Base-by-base conservation (phyloP, 2,888 invertebrate genomes). In the Ctena decussata region DNA sequence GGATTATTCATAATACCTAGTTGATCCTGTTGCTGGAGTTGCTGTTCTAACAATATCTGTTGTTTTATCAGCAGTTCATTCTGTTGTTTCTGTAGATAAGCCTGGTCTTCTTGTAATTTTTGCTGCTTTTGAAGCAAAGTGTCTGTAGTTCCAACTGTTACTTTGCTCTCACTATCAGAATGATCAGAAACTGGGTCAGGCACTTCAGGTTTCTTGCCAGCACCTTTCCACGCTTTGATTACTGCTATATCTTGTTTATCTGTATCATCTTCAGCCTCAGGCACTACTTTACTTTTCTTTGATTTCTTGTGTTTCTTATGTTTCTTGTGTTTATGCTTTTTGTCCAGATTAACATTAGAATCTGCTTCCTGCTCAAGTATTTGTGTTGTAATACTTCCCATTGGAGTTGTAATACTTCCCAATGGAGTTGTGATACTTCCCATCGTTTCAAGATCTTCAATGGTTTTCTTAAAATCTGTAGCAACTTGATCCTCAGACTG, bases 41-140 rank as follows among this genome's bases (percentile, higher is more conserved):
- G 84, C 21, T 53, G 49, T 27, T 53, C 37, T 18, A 78, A 49
- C 30, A 81, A 32, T 46, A 78, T 46, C 32, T 57, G 44, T 65
- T 86, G 86, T 65, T 81, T 53, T 27, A 80, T 71, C 15, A 75
- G 18, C 15, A 86, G 46, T 44, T 81, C 30, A 27, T 70, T 72
- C 69, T 85, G 86, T 39, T 83, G 65, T 60, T 53, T 37, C 65
- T 65, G 65, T 35, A 65, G 35, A 32, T 12, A 3, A 12, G 32
- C 65, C 18, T 65, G 65, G 18, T 32, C 35, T 18, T 32, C 30
- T 35, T 77, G 80, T 27, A 86, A n/a, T 75, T 78, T 65, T 44
- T 78, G 78, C 53, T 84, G 84, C 24, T 81, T 60, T 57, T 75
- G 27, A 21, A 70, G 76, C 44, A 84, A 65, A 53, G 8, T 53